Conservation (phyloP, 2,113 vertebrate species). For the Toxotes chatareus region DNA sequence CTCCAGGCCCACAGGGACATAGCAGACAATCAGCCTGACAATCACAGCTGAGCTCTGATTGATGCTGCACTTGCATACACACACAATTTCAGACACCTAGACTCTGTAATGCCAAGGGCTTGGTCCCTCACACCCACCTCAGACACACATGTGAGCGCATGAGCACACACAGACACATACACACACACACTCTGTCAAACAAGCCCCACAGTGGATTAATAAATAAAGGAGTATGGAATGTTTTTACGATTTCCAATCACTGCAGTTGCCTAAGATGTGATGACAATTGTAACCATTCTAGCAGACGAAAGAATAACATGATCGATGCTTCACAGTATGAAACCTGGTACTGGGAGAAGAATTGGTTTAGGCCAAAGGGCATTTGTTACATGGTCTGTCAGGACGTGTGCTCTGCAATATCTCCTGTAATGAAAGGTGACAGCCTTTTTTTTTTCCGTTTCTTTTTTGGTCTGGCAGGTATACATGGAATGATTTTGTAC, state of each 20-base stretch:
- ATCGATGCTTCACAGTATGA: not conserved
- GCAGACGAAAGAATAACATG: slow-evolving; percentile 5
- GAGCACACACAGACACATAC: slow-evolving; percentile 18
- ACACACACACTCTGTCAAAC: slow-evolving; percentile 20
- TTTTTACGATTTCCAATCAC: slow-evolving; percentile 38
- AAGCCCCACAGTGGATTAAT: slow-evolving; percentile 43
- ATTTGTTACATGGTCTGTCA: not conserved
- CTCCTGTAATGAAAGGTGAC: slow-evolving; percentile 3
- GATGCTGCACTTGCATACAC: slow-evolving; percentile 69
- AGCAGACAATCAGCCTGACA: slow-evolving; percentile 76
- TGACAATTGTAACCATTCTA: slow-evolving; percentile 25
- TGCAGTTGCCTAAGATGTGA: slow-evolving; percentile 14
- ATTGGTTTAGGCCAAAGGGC: not conserved
- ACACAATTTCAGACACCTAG: slow-evolving; percentile 53
- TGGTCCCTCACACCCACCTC: slow-evolving; percentile 10
- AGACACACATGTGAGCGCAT: slow-evolving; percentile 10
- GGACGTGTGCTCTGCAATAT: not conserved
- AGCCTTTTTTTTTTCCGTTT: not conserved
- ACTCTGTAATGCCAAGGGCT: slow-evolving; percentile 50
- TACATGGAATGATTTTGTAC: not conserved
- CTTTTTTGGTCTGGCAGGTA: not conserved
- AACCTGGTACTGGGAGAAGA: not conserved
- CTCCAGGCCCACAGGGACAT: slow-evolving; percentile 63
- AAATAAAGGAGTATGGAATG: slow-evolving; percentile 42
- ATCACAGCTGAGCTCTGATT: slow-evolving; percentile 79